phyloP scores from a whole-genome alignment of 2,888 invertebrate species.

The Hydroisotoma schaefferi region DNA sequence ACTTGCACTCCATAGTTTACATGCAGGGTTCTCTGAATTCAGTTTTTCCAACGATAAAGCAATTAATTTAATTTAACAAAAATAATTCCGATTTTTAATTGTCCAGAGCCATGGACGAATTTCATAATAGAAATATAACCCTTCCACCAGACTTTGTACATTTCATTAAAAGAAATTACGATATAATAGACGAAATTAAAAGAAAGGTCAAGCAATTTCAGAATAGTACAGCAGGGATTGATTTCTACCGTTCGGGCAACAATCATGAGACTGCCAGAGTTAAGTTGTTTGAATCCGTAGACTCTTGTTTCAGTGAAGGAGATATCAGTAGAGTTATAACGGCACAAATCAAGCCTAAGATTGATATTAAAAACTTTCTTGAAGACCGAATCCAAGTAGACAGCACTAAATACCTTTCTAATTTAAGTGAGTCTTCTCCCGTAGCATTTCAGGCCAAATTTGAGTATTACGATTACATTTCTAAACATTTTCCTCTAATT shows the following conservation, averaged over 20 bases:
- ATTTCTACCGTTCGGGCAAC: slow-evolving; percentile 18
- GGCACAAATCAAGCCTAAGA: slow-evolving; percentile 40
- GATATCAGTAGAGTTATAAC: slow-evolving; percentile 40
- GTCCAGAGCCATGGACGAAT: not conserved
- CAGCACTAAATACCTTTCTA: slow-evolving; percentile 2
- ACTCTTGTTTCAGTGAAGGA: slow-evolving; percentile 41
- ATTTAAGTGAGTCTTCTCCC: not conserved
- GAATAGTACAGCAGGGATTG: slow-evolving; percentile 7
- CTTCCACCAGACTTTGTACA: slow-evolving; percentile 41
- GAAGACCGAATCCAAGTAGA: slow-evolving; percentile 26
- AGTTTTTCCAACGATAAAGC: too few relatives aligned
- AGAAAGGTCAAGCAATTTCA: slow-evolving; percentile 42
- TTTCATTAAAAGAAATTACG: slow-evolving; percentile 44
- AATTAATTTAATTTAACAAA: too few relatives aligned
- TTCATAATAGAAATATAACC: not conserved
- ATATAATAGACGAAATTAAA: slow-evolving; percentile 40
- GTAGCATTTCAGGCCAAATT: not conserved
- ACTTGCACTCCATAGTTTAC: too few relatives aligned
- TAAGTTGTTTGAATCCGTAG: slow-evolving; percentile 36
- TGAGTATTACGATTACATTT: slow-evolving; percentile 18
- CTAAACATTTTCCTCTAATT: slow-evolving; percentile 25
- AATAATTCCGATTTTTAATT: too few relatives aligned
- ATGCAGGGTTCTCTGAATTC: too few relatives aligned
- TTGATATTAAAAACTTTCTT: slow-evolving; percentile 14
- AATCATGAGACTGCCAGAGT: slow-evolving; percentile 13